These are phyloP conservation scores for Parasteatoda tepidariorum DNA, from an alignment of 1,140 invertebrate genomes.

Conservation along the genomic window DNA sequence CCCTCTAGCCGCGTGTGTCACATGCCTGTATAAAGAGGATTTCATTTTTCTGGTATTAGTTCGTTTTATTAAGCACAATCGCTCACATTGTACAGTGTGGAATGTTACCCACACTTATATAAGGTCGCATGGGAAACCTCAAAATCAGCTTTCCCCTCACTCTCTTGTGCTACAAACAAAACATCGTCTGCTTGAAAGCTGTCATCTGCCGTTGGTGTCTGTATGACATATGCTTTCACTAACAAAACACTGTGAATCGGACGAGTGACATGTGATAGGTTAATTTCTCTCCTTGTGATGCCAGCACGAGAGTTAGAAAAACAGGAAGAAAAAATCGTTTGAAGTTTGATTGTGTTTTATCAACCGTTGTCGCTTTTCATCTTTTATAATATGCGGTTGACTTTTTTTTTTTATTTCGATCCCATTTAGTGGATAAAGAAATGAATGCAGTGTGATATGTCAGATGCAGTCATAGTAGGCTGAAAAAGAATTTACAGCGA, in stretches of 20 bases:
- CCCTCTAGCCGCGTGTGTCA: too few relatives aligned
- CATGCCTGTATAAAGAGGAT: too few relatives aligned
- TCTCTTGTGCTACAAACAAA: neutral
- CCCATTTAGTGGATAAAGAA: neutral
- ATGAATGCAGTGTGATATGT: neutral
- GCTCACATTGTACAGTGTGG: neutral
- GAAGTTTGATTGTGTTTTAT: neutral
- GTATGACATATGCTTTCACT: constrained; percentile 19
- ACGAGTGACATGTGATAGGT: constrained; percentile 23
- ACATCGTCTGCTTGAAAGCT: constrained; percentile 22
- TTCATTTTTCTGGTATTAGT: too few relatives aligned
- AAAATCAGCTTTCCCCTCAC: neutral
- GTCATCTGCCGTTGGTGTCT: constrained; percentile 16
- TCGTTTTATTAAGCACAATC: neutral
- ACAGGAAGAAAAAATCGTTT: neutral
- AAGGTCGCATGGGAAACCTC: neutral
- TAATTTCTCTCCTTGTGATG: constrained; percentile 1
- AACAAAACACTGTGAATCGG: neutral
- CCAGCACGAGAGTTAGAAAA: neutral
- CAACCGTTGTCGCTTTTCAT: neutral
- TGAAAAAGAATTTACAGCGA: neutral
- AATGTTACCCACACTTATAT: constrained; percentile 13
- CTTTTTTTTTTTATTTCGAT: neutral
- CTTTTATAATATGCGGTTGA: neutral
- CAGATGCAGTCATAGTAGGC: neutral